A percentile compares a stretch with the other conserved stretches of the same genome.
phyloP scores from a whole-genome alignment of 2,113 vertebrate genomes.

The Chionomys nivalis region DNA sequence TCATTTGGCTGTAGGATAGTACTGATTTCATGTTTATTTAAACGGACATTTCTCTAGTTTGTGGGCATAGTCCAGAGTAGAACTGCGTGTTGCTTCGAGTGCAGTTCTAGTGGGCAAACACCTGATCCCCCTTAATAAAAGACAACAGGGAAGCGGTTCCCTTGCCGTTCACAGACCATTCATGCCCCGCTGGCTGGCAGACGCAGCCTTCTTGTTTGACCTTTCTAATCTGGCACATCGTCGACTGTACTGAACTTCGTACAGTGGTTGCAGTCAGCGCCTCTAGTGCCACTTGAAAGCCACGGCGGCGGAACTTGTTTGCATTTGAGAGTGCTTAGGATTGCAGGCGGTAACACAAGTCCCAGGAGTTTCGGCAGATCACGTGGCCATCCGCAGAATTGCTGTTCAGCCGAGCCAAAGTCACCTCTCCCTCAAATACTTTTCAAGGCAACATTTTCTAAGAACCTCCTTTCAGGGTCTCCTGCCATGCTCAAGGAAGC shows the following conservation, averaged over 20 bases:
- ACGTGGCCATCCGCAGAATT: not conserved
- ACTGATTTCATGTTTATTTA: constrained; percentile 89
- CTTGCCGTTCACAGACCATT: constrained; percentile 56
- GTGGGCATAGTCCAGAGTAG: constrained; percentile 84
- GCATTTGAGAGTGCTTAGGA: not conserved
- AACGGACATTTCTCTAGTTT: constrained; percentile 88
- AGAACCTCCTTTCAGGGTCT: not conserved
- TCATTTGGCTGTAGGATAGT: constrained; percentile 86
- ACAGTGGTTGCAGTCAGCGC: not conserved
- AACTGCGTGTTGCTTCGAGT: constrained; percentile 82
- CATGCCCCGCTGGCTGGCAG: constrained; percentile 46
- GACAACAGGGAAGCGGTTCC: constrained; percentile 80
- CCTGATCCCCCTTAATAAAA: constrained; percentile 89
- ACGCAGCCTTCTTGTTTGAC: constrained; percentile 47
- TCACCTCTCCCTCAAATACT: constrained; percentile 27
- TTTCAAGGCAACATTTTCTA: not conserved
- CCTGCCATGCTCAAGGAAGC: not conserved
- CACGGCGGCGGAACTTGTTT: not conserved
- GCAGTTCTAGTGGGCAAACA: constrained; percentile 88
- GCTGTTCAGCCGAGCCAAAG: not conserved
- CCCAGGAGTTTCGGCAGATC: constrained; percentile 20
- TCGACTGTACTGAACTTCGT: not conserved
- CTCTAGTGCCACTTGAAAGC: constrained; percentile 11
- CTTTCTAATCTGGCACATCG: not conserved
- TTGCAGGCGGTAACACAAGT: not conserved